Conservation (phyloP, 2,797 vertebrate genomes). For the Podarcis siculus region DNA sequence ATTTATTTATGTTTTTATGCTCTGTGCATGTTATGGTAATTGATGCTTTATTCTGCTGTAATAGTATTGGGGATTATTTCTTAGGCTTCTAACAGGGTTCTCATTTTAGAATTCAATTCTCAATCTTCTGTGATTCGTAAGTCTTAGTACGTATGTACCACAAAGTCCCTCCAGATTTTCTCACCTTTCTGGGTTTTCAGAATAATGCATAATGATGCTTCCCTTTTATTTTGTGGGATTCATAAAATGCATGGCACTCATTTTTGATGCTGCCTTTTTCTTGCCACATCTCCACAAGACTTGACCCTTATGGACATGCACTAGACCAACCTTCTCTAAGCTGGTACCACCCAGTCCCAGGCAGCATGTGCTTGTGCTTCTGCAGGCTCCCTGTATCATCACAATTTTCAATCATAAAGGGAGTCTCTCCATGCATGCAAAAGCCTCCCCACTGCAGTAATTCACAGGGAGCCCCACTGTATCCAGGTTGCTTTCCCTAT, state of each 20-base stretch:
- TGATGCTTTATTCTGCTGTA: constrained; percentile 20
- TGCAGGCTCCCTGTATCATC: no score
- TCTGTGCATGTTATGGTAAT: constrained; percentile 20
- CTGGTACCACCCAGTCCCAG: no score
- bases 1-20: constrained; percentile 11
- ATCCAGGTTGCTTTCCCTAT: no score
- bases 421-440: no score
- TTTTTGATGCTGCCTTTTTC: not conserved
- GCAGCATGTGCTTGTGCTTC: no score
- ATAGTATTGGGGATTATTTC: not conserved
- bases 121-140: not conserved
- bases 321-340: not conserved
- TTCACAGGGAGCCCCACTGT: no score
- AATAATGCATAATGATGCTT: not conserved
- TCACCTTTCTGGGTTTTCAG: not conserved
- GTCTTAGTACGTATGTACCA: not conserved
- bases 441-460: no score
- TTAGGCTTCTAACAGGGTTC: constrained; percentile 3
- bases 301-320: not conserved
- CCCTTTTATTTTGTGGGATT: not conserved
- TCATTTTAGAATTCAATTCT: constrained; percentile 13
- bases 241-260: not conserved
- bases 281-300: not conserved
- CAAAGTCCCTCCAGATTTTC: not conserved
- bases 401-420: no score